phyloP scores from a whole-genome alignment of 1,140 invertebrate species.

The Chrysoperla carnea region DNA sequence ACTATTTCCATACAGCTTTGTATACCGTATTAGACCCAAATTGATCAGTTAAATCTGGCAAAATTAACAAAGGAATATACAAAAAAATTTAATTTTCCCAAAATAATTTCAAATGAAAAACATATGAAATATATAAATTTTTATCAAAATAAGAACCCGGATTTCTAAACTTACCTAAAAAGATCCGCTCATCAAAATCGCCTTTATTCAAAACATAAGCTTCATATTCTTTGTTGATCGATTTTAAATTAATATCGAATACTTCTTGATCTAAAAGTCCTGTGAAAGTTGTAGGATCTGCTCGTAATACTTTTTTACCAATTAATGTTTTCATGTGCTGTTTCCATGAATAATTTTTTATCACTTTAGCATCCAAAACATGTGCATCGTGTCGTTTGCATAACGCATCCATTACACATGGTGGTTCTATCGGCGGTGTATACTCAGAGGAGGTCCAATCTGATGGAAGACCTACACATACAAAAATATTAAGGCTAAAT shows the following conservation, averaged over 20 bases:
- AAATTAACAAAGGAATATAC: no score
- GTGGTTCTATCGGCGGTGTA: constrained; percentile 39
- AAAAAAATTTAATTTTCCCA: no score
- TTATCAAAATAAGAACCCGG: no score
- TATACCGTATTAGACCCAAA: no score
- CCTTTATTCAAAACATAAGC: constrained; percentile 78
- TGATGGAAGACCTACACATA: constrained; percentile 42
- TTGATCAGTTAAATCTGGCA: no score
- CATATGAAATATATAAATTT: no score
- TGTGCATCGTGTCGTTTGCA: constrained; percentile 69
- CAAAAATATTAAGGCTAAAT: no score
- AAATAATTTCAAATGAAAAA: no score
- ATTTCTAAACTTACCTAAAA: constrained; percentile 62
- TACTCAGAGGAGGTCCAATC: constrained; percentile 52
- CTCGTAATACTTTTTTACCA: constrained; percentile 53
- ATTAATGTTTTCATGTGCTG: constrained; percentile 65
- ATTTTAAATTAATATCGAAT: constrained; percentile 69
- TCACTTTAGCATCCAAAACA: constrained; percentile 68
- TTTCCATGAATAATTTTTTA: constrained; percentile 80
- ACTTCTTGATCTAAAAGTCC: constrained; percentile 50
- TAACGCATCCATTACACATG: constrained; percentile 69
- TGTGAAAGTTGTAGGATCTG: constrained; percentile 39
- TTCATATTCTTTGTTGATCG: constrained; percentile 77
- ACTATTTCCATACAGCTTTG: no score
- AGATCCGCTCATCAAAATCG: constrained; percentile 93